A percentile compares a stretch with the other conserved stretches of the same genome.
Conservation (phyloP, 2,797 vertebrate genomes). For the Naso thynnoides region DNA sequence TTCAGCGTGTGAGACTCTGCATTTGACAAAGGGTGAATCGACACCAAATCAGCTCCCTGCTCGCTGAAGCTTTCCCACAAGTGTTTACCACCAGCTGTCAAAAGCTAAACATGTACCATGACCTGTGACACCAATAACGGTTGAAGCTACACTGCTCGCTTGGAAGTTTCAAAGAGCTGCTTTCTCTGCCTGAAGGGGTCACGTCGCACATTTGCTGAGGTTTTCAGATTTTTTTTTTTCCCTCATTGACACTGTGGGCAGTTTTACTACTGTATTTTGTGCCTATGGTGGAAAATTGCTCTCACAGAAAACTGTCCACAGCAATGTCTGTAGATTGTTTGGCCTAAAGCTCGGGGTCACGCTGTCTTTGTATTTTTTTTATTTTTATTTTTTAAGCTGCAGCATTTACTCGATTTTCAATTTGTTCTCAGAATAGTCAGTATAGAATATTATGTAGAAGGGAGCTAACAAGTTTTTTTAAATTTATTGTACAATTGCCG, state of each 20-base stretch:
- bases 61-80: background rate
- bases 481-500: no score
- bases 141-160: constrained; percentile 1
- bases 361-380: background rate
- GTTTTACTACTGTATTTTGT: background rate
- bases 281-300: background rate
- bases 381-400: no score
- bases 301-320: background rate
- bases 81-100: constrained; percentile 1
- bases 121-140: background rate
- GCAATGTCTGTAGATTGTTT: background rate
- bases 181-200: background rate
- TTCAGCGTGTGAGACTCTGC: background rate
- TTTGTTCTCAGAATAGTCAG: background rate
- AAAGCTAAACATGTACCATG: background rate
- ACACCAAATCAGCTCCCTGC: background rate
- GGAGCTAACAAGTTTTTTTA: background rate
- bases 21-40: constrained; percentile 19
- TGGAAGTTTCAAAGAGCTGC: constrained; percentile 17
- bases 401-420: background rate
- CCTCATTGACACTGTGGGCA: background rate
- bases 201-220: background rate
- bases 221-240: constrained; percentile 9
- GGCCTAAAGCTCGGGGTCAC: background rate
- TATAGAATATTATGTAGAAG: background rate